Conservation (phyloP, 2,797 vertebrate genomes). For the Danio jaintianensis region DNA sequence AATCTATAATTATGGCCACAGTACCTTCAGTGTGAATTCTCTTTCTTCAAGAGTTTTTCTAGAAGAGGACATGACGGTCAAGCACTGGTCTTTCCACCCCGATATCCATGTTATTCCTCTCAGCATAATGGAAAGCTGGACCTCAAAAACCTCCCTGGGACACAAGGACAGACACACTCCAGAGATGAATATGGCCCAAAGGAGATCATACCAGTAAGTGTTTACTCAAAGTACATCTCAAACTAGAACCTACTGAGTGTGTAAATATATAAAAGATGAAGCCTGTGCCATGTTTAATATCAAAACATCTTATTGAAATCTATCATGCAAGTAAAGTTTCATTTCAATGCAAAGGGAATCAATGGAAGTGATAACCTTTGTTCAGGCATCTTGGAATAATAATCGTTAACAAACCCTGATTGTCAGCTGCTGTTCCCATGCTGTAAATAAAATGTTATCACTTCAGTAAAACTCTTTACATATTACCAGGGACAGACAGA, state of each 20-base stretch:
- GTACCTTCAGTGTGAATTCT: neutral
- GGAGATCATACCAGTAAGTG: constrained; percentile 49
- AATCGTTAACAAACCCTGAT: too few relatives aligned
- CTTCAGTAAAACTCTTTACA: too few relatives aligned
- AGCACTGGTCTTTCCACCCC: constrained; percentile 48
- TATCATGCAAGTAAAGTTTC: too few relatives aligned
- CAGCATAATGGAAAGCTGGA: constrained; percentile 56
- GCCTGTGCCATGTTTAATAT: too few relatives aligned
- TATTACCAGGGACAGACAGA: too few relatives aligned
- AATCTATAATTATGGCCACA: neutral
- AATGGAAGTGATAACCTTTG: too few relatives aligned
- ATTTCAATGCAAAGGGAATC: too few relatives aligned
- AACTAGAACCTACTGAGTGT: neutral
- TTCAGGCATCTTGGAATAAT: too few relatives aligned
- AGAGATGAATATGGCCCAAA: constrained; percentile 58
- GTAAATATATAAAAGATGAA: neutral
- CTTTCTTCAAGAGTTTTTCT: constrained; percentile 58
- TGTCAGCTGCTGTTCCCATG: too few relatives aligned
- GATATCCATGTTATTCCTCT: constrained; percentile 53
- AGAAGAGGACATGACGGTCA: constrained; percentile 42
- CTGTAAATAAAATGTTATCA: too few relatives aligned
- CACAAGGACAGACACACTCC: constrained; percentile 57
- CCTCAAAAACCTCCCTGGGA: neutral
- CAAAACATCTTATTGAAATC: too few relatives aligned
- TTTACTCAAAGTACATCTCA: constrained; percentile 7